Evolutionary conservation across 2,888 invertebrate genomes (phyloP), one percentile per base, ranked within the genome.

Genomic region (Drosophila kanekoi): DNA sequence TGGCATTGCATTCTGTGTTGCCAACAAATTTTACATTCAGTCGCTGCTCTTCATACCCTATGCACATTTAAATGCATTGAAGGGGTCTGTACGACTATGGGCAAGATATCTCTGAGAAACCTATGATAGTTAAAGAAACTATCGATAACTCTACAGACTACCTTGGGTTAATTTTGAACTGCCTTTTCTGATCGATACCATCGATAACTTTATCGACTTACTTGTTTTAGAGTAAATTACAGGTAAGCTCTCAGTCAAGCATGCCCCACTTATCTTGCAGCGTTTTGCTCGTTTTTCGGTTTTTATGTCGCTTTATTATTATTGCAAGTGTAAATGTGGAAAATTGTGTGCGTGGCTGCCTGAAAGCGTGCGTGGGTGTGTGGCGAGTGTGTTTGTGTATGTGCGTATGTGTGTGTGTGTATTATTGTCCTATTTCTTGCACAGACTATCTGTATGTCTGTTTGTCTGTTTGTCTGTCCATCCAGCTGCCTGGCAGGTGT

Each of bases 241-340:
- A 59, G 60, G n/a, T n/a, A 2, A 32, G 2, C 32, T 11, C 6
- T 6, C 0, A 38, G 43, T 64, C 43, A 43, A 14, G 18, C 64
- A 63, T 32, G 6, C 16, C 35, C n/a, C 14, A 35, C 28, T 5
- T 14, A 37, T 37, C 35, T 11, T 33, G 37, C 13, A 14, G 33
- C 4, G 11, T 38, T 57, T 65, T 37, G 11, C 44, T 35, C 43
- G 16, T 35, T 54, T 66, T 60, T 67, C 51, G 41, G 56, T 54
- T 82, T 76, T 79, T 68, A 74, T 77, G 72, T 72, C 68, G 60
- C 83, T 83, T 88, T 84, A 88, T 84, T 83, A 84, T 84, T 84
- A 84, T 84, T 77, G 89, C 89, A 84, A 88, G 89, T 78, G 83
- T 88, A 80, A 75, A 68, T 75, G 83, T 69, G 83, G 84, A 84